Evolutionary conservation across 2,888 invertebrate species (phyloP), one percentile per base, ranked within the genome.

Genomic region (Nysson spinosus): DNA sequence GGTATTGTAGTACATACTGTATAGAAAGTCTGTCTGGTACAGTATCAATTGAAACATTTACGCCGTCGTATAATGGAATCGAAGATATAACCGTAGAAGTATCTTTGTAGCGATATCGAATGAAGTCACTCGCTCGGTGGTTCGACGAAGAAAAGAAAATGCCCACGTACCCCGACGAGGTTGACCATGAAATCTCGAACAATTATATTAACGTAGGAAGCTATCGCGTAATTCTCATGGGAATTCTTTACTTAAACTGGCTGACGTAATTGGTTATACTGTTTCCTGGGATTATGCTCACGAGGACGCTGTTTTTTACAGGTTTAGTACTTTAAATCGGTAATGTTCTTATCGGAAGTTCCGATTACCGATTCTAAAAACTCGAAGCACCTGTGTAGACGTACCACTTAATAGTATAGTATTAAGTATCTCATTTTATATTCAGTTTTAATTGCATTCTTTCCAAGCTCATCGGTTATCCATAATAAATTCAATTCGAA

Each of bases 21-120:
- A 75, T 32, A 74, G 58, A 60, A 52, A 24, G 54, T 57, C 46
- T 9, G 39, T 50, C 43, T 74, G 68, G 75, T 58, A 74, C 75
- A 74, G 74, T 75, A 75, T 70, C 2, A 34, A 26, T n/a, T 19
- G 6, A 26, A 40, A 54, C 12, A 9, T 30, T 40, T 16, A 24
- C n/a, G n/a, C n/a, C n/a, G n/a, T n/a, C n/a, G n/a, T n/a, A n/a
- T n/a, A n/a, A n/a, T n/a, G n/a, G n/a, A n/a, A n/a, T n/a, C n/a
- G n/a, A n/a, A n/a, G n/a, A n/a, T n/a, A n/a, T n/a, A n/a, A n/a
- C n/a, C n/a, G n/a, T n/a, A n/a, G n/a, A n/a, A n/a, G n/a, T n/a
- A n/a, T n/a, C 20, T 30, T 11, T 28, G 5, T 7, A 12, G 9
- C 5, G 5, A 14, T 3, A 7, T 52, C 34, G 11, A 39, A 16